Evolutionary conservation across 2,113 vertebrate species (phyloP).

Genomic region (Arvicanthis niloticus): DNA sequence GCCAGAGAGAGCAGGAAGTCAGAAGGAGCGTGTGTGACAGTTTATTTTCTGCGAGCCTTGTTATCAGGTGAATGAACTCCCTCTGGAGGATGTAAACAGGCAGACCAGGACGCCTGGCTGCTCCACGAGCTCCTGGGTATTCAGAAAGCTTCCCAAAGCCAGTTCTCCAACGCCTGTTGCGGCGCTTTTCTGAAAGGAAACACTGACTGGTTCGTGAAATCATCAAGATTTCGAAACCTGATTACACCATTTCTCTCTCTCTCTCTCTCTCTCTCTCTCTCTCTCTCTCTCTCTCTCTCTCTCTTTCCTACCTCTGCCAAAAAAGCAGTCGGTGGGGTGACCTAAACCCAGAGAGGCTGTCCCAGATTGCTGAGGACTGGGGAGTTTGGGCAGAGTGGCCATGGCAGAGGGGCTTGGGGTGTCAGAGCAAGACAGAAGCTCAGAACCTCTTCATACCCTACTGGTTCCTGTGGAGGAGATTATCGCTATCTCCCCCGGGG

Average conservation of each 20-base stretch:
- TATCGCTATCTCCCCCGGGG: background rate
- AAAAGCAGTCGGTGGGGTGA: background rate
- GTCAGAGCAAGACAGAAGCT: background rate
- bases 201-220: constrained; percentile 81
- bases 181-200: constrained; percentile 79
- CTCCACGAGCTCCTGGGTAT: background rate
- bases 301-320: constrained; percentile 72
- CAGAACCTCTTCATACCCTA: background rate
- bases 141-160: background rate
- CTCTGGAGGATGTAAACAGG: constrained; percentile 53
- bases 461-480: background rate
- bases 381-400: background rate
- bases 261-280: constrained; percentile 16
- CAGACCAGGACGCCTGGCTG: background rate
- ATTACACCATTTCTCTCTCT: constrained; percentile 73
- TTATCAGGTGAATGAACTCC: constrained; percentile 73
- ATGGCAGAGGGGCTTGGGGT: background rate
- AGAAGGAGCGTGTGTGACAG: constrained; percentile 63
- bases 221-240: constrained; percentile 81
- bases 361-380: background rate
- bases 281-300: constrained; percentile 49
- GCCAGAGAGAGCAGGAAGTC: constrained; percentile 73
- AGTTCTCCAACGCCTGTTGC: constrained; percentile 66
- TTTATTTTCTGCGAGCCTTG: constrained; percentile 46
- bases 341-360: constrained; percentile 13